A percentile compares a stretch with the other conserved stretches of the same genome.
phyloP scores from a whole-genome alignment of 2,113 vertebrate species.

The Cromileptes altivelis region DNA sequence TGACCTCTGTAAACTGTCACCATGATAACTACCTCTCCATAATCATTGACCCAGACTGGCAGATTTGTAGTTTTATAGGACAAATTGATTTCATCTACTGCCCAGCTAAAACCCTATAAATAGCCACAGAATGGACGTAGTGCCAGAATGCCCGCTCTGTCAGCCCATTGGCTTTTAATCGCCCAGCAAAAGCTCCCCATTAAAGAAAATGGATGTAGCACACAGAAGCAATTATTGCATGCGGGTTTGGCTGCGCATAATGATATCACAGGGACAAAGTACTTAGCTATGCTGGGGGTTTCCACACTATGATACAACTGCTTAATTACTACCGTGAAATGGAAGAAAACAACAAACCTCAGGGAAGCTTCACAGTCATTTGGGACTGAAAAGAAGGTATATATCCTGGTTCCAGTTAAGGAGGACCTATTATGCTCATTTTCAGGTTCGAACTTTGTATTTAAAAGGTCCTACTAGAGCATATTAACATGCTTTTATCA shows the following conservation, averaged over 20 bases:
- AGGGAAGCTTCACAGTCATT: neutral
- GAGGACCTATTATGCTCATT: too few species aligned
- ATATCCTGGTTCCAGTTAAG: neutral
- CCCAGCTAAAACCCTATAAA: constrained; percentile 68
- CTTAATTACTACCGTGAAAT: constrained; percentile 47
- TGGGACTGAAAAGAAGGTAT: constrained; percentile 1
- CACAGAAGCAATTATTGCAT: constrained; percentile 75
- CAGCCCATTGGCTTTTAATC: constrained; percentile 81
- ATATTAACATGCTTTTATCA: too few species aligned
- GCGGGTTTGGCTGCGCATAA: constrained; percentile 65
- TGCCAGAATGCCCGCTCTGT: constrained; percentile 59
- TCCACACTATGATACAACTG: constrained; percentile 39
- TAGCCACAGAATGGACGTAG: constrained; percentile 60
- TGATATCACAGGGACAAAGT: constrained; percentile 60
- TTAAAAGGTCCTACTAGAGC: too few species aligned
- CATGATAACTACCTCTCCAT: constrained; percentile 34
- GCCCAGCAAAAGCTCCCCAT: constrained; percentile 74
- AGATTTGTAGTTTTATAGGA: constrained; percentile 60
- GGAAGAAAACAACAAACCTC: constrained; percentile 32
- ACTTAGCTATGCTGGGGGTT: constrained; percentile 44
- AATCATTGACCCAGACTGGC: constrained; percentile 51
- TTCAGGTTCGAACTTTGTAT: too few species aligned
- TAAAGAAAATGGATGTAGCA: constrained; percentile 80
- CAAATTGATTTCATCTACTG: constrained; percentile 67
- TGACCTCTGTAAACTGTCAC: constrained; percentile 57